Evolutionary conservation across 2,888 invertebrate species (phyloP).

Genomic region (Drosophila aldrichi): DNA sequence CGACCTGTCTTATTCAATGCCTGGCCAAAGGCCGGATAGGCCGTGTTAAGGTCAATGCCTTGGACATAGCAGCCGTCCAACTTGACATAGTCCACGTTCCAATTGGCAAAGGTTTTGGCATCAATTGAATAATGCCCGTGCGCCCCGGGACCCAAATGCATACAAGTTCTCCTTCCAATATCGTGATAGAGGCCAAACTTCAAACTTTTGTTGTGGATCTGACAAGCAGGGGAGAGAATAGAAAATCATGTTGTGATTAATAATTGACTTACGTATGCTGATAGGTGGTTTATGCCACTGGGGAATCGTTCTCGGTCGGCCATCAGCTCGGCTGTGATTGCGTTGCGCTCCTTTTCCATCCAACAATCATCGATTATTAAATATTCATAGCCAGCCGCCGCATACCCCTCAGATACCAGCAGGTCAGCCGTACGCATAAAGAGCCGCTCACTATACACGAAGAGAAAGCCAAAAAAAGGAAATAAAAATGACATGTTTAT

Average conservation of each 20-base stretch:
- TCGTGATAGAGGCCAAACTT: slow-evolving; percentile 92
- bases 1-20: slow-evolving; percentile 89
- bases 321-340: slow-evolving; percentile 86
- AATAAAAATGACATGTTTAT: not conserved
- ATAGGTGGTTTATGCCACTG: slow-evolving; percentile 89
- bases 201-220: slow-evolving; percentile 89
- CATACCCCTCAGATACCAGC: slow-evolving; percentile 89
- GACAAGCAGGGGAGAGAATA: not conserved
- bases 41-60: slow-evolving; percentile 86
- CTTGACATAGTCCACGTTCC: slow-evolving; percentile 92
- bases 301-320: slow-evolving; percentile 90
- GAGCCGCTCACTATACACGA: slow-evolving; percentile 87
- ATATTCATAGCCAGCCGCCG: slow-evolving; percentile 90
- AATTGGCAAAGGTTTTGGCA: slow-evolving; percentile 90
- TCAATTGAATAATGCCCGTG: slow-evolving; percentile 88
- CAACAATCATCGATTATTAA: slow-evolving; percentile 92
- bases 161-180: slow-evolving; percentile 90
- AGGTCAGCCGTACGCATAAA: slow-evolving; percentile 88
- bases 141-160: slow-evolving; percentile 89
- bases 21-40: slow-evolving; percentile 89
- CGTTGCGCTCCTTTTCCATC: slow-evolving; percentile 88
- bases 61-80: slow-evolving; percentile 91
- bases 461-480: not conserved
- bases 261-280: slow-evolving; percentile 88
- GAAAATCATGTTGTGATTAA: not conserved